Percentiles rank a stretch among this genome's conserved stretches.
These are phyloP conservation scores for Trachymyrmex septentrionalis DNA, from an alignment of 1,140 invertebrate species.

Conservation along the genomic window DNA sequence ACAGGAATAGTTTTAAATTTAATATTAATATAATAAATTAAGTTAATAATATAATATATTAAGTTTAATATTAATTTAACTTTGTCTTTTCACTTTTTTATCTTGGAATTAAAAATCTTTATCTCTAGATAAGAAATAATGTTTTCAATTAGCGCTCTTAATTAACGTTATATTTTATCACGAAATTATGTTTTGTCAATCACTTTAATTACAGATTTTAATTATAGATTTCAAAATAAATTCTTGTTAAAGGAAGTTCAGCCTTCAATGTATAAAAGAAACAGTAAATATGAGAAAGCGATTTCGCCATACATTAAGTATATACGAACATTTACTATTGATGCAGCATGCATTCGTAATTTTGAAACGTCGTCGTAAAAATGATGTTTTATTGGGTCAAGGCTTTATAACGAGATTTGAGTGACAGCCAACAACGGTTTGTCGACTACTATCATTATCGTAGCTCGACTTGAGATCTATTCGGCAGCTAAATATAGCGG, in stretches of 20 bases:
- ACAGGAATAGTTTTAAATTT: not conserved
- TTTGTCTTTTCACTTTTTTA: not conserved
- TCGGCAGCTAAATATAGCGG: slow-evolving; percentile 73
- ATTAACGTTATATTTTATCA: not conserved
- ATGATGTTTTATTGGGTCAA: slow-evolving; percentile 75
- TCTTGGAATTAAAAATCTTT: not conserved
- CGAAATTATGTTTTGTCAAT: slow-evolving; percentile 3
- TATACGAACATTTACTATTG: not conserved
- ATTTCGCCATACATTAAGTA: not conserved
- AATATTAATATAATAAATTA: too few species aligned
- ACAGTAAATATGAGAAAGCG: not conserved
- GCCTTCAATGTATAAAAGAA: not conserved
- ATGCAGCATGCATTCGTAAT: slow-evolving; percentile 8
- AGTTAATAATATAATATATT: too few species aligned
- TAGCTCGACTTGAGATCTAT: slow-evolving; percentile 59
- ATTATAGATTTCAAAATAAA: not conserved
- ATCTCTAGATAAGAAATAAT: not conserved
- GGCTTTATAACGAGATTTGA: slow-evolving; percentile 74
- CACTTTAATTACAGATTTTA: not conserved
- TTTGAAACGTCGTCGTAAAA: slow-evolving; percentile 31
- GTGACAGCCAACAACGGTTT: slow-evolving; percentile 73
- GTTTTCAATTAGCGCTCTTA: slow-evolving; percentile 8
- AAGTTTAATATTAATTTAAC: not conserved
- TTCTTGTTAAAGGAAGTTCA: not conserved
- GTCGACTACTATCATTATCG: slow-evolving; percentile 61